phyloP scores from a whole-genome alignment of 2,113 vertebrate species.

The Tupaia tana region DNA sequence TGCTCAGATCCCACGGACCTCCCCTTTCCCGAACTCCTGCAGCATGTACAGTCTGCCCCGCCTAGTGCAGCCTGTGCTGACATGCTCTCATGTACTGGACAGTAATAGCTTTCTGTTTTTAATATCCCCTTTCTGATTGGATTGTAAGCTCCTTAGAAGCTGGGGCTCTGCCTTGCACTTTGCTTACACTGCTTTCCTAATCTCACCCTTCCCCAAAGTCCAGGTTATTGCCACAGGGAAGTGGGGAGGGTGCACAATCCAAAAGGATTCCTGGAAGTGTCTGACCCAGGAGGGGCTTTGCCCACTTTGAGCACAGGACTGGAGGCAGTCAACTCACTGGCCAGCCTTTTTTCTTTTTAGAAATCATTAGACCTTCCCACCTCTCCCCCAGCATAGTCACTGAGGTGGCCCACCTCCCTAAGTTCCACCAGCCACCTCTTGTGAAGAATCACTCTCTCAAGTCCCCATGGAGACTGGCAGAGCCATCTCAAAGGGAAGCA shows the following conservation, averaged over 20 bases:
- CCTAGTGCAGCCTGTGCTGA: not conserved
- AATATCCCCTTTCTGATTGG: not conserved
- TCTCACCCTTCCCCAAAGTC: not conserved
- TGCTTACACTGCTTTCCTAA: not conserved
- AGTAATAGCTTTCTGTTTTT: not conserved
- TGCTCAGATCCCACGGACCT: not conserved
- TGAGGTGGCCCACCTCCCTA: not conserved
- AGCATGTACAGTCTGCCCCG: not conserved
- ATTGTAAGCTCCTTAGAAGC: slow-evolving; percentile 18
- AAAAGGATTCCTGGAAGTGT: not conserved
- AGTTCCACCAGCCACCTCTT: not conserved
- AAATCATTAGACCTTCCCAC: not conserved
- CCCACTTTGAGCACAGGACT: not conserved
- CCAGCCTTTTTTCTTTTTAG: not conserved
- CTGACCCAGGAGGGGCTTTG: not conserved
- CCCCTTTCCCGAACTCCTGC: not conserved
- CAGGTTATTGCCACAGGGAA: not conserved
- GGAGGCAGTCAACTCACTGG: not conserved
- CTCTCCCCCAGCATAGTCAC: not conserved
- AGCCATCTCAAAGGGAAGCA: slow-evolving; percentile 30
- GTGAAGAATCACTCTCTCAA: not conserved
- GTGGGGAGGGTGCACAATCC: not conserved
- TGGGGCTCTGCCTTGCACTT: not conserved
- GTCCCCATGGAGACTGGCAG: slow-evolving; percentile 80
- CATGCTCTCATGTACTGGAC: too few species aligned